Base-by-base conservation (phyloP, 2,888 invertebrate genomes). In the Arctia plantaginis region DNA sequence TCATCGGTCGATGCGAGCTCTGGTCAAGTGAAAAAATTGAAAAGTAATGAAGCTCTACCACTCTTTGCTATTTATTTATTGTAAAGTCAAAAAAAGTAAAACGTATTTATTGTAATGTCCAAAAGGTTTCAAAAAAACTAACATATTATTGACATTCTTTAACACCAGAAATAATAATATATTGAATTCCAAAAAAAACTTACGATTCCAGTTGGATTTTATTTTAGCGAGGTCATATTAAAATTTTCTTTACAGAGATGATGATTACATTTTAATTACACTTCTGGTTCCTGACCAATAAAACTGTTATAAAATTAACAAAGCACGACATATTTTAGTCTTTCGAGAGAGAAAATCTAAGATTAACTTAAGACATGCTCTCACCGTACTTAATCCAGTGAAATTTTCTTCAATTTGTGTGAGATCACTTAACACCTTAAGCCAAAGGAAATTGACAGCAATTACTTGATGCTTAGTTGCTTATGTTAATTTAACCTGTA, bases 1-100 rank as follows among this genome's bases (percentile, higher is more conserved):
- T 66, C 72, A 23, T 47, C 13, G 62, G 64, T 23, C 67, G 51
- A 66, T 30, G 30, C 51, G 62, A 75, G 66, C 41, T 3, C 20
- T 59, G 69, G 62, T 62, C 62, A 7, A 30, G 62, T 59, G 3
- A 59, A 64, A 69, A 75, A 66, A 69, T 33, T 41, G 69, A 75
- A 75, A 66, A 59, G 27, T n/a, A 68, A 69, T 62, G 20, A 72
- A 64, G 44, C 47, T n/a, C 39, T 51, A 62, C 30, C 30, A 30
- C 55, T 68, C 33, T 69, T 72, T 44, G 33, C 10, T 59, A 23
- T 55, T 66, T 59, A 66, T 70, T 59, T 75, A 55, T 65, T 55
- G 44, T 27, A 47, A 23, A 47, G 51, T 30, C 47, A 51, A 12
- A 59, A 59, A 15, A 15, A 44, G 15, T 44, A 0, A 3, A 44